Percentiles rank a stretch among this genome's conserved stretches.
phyloP scores from a whole-genome alignment of 2,888 invertebrate species.

The Agrypnus murinus region DNA sequence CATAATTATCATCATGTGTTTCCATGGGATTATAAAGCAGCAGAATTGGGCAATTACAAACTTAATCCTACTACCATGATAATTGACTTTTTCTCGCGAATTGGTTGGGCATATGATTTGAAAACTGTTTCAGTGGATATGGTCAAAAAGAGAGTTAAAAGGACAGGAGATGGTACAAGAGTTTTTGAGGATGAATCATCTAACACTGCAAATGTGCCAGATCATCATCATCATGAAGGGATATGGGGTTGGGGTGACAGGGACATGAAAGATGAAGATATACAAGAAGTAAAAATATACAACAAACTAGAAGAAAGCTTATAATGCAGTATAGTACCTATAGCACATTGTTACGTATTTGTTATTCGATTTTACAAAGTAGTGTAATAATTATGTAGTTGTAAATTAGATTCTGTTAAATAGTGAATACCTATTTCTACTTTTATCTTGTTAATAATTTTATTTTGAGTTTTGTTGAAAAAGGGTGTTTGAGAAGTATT shows the following conservation, averaged over 20 bases:
- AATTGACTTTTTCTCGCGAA: constrained; percentile 64
- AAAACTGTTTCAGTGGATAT: constrained; percentile 84
- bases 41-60: constrained; percentile 80
- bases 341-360: no score
- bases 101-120: constrained; percentile 89
- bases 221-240: constrained; percentile 72
- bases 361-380: no score
- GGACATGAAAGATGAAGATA: constrained; percentile 83
- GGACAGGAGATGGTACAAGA: constrained; percentile 58
- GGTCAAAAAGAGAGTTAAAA: constrained; percentile 67
- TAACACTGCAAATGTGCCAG: no score
- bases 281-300: constrained; percentile 58
- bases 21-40: constrained; percentile 94
- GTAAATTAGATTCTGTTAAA: no score
- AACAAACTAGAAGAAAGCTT: constrained; percentile 58
- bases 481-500: not conserved
- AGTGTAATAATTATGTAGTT: no score
- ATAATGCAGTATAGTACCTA: no score
- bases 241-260: constrained; percentile 91
- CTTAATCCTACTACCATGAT: constrained; percentile 65
- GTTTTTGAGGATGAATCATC: constrained; percentile 44
- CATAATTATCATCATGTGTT: constrained; percentile 96
- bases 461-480: not conserved
- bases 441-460: no score
- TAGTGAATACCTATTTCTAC: no score